Evolutionary conservation across 2,113 vertebrate species (phyloP), one percentile per base, ranked within the genome.

Genomic region (Neodon shergylaensis): DNA sequence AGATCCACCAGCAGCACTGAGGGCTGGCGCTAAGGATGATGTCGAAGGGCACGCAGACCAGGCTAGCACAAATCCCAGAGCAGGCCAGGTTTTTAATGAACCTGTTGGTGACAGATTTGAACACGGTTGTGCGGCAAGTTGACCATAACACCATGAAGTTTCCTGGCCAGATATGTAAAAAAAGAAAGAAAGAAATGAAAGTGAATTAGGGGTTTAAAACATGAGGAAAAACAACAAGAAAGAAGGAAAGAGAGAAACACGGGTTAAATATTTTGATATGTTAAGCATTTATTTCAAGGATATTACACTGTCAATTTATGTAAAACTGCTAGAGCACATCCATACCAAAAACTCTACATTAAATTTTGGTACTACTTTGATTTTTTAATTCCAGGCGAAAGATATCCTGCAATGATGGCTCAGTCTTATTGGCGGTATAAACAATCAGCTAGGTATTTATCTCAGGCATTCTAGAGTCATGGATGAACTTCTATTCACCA

Each of bases 21-120:
- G 99, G 99, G 92, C 99, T 99, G 97, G 98, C 98, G 70, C 99
- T 99, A 33, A 99, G 99, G 47, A 99, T 98, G 93, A 99, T 99
- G 97, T 99, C 99, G n/a, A 99, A 99, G 97, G 99, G 99, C 94
- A 99, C 99, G 1, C 99, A 99, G 95, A 99, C 99, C 68, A 99
- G 98, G 96, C 99, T 99, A 93, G 99, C 99, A 96, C 99, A 99
- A 97, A 99, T 99, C 8, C 99, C 99, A 4, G 99, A 99, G 97
- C 99, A 99, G 68, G 99, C 99, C 98, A 99, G 98, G 98, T 99
- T 99, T 98, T 99, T 99, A 97, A 99, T 99, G 98, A 99, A 99
- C 84, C 99, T 98, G 88, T 99, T 99, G 96, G 99, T 99, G 96
- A 99, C 99, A 0, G 99, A 99, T 97, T 99, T 99, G 95, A 99